Base-by-base conservation (phyloP, 2,797 vertebrate genomes). In the Enteromius treurensis region DNA sequence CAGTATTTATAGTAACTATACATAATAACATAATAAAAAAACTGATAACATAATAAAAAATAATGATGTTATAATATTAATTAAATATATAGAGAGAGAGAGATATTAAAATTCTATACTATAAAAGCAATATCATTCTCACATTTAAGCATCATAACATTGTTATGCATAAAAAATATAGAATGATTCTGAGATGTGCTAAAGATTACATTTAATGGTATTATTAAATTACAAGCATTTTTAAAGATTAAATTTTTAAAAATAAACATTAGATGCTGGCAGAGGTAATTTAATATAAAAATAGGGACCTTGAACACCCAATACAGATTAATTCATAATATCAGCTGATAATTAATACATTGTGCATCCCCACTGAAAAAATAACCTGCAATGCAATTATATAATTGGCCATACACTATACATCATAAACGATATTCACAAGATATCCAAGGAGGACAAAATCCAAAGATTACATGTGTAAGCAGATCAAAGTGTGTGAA, bases 401-500 rank as follows among this genome's bases (percentile, higher is more conserved):
- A 45, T 26, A 45, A 53, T 69, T 55, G 69, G 26, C 67, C 23
- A 32, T 70, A 58, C 17, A 37, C 23, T 58, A 32, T 70, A 60
- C 5, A 19, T 60, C 23, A 45, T 55, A 23, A 70, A 40, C 11
- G 3, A 70, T 58, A 26, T n/a, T 51, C 69, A 34, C 47, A 80
- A 42, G 15, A 70, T 29, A 29, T 29, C n/a, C 26, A 15, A 69
- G 32, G 21, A 75, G 32, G 37, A 51, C 34, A 80, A 83, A 83
- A 58, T 23, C 19, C 11, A 42, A 79, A 91, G 91, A 93, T 92
- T 94, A 93, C 88, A 89, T 49, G 45, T 91, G 84, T 93, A 93
- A 93, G 92, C 87, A 92, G 91, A 93, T 94, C 90, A 92, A 89
- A 86, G 86, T 86, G 64, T 81, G 73, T 92, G 45, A 29, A 67